These are phyloP conservation scores for Pseudococcus longispinus DNA, from an alignment of 2,888 invertebrate species.

Conservation along the genomic window DNA sequence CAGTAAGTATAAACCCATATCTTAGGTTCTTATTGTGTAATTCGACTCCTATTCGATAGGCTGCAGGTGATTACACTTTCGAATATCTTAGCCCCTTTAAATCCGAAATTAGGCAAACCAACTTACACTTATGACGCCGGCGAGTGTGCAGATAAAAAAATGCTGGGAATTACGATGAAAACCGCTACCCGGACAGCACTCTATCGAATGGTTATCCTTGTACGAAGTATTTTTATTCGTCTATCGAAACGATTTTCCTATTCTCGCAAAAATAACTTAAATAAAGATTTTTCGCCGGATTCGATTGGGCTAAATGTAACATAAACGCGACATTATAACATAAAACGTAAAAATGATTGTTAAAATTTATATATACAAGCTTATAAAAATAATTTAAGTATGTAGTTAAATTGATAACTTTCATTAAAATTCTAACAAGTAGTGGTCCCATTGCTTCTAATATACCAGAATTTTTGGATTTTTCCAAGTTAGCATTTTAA, in stretches of 20 bases:
- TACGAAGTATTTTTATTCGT: background rate
- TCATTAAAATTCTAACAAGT: slow-evolving; percentile 51
- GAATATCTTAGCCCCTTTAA: background rate
- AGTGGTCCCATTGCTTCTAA: slow-evolving; percentile 56
- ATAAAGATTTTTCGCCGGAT: slow-evolving; percentile 20
- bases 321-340: slow-evolving; percentile 43
- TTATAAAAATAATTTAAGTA: slow-evolving; percentile 54
- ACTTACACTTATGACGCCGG: background rate
- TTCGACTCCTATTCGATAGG: too few relatives aligned
- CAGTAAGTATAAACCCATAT: too few relatives aligned
- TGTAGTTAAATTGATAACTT: slow-evolving; percentile 40
- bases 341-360: slow-evolving; percentile 50
- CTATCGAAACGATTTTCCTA: background rate
- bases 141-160: background rate
- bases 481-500: slow-evolving; percentile 28
- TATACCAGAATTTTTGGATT: slow-evolving; percentile 34
- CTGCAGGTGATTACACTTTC: background rate
- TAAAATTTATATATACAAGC: slow-evolving; percentile 51
- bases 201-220: background rate
- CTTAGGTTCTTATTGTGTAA: too few relatives aligned
- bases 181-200: background rate
- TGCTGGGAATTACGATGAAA: background rate
- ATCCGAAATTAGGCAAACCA: background rate
- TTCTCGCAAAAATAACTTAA: slow-evolving; percentile 25
- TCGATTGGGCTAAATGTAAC: slow-evolving; percentile 4